These are phyloP conservation scores for Monarcha castaneiventris DNA, from an alignment of 2,113 vertebrate species.

Conservation along the genomic window DNA sequence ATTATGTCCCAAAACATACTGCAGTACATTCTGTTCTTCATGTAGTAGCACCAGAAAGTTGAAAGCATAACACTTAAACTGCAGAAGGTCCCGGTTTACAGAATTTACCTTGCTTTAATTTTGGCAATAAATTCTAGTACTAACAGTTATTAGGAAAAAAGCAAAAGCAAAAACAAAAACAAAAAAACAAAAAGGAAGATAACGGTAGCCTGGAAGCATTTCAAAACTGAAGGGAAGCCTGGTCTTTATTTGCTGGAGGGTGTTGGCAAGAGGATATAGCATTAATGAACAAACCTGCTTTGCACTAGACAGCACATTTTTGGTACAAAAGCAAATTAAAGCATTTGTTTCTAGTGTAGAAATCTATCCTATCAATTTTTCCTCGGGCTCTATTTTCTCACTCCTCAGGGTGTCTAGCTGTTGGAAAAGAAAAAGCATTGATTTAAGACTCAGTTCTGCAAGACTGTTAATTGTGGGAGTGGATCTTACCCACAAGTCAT, in stretches of 20 bases:
- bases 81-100: not conserved
- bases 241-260: not conserved
- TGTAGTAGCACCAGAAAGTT: not conserved
- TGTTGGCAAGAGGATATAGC: not conserved
- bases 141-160: not conserved
- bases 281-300: not conserved
- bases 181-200: not conserved
- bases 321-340: constrained; percentile 18
- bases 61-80: not conserved
- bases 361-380: constrained; percentile 12
- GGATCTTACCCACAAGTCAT: not conserved
- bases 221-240: not conserved
- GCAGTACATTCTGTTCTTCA: not conserved
- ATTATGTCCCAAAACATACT: not conserved
- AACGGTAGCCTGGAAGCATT: not conserved
- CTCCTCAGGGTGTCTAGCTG: constrained; percentile 6
- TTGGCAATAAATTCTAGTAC: not conserved
- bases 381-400: constrained; percentile 3
- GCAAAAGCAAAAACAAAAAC: accelerated
- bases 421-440: not conserved
- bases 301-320: not conserved
- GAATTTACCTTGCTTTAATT: not conserved
- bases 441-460: constrained; percentile 5
- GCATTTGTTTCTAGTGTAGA: not conserved
- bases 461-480: constrained; percentile 4